Evolutionary conservation across 2,113 vertebrate species (phyloP).

Genomic region (Abramis brama): DNA sequence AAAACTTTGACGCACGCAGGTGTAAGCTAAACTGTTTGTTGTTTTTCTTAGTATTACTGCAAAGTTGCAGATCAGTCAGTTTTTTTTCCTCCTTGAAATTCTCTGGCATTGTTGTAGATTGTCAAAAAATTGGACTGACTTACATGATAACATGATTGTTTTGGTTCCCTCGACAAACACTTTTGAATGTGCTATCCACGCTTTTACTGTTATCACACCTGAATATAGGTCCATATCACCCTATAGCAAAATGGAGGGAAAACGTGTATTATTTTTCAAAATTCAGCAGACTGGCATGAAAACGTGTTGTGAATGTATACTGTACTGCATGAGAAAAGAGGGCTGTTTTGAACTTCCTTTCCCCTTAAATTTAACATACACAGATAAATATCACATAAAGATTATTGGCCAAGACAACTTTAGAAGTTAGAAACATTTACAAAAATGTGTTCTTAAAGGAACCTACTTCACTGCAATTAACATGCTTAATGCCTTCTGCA

Average conservation of each 20-base stretch:
- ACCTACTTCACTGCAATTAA: background rate
- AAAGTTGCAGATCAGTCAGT: background rate
- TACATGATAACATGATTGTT: background rate
- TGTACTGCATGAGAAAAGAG: background rate
- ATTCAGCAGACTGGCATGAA: background rate
- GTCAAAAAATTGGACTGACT: background rate
- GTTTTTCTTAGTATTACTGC: background rate
- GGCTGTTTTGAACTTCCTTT: background rate
- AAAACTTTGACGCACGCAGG: conserved; percentile 5
- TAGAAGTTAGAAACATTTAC: background rate
- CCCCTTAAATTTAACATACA: background rate
- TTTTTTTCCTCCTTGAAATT: background rate
- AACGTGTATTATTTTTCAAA: background rate
- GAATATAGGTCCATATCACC: conserved; percentile 20
- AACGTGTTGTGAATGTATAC: background rate
- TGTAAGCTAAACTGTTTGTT: conserved; percentile 15
- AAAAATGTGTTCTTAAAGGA: background rate
- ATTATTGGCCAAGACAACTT: background rate
- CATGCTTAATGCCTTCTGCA: too few relatives aligned
- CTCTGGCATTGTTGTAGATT: background rate
- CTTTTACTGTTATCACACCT: conserved; percentile 29
- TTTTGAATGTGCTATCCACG: conserved; percentile 24
- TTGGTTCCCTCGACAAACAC: background rate
- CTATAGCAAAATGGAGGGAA: background rate
- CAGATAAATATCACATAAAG: background rate